Conservation (phyloP, 2,113 vertebrate species). For the Carettochelys insculpta region DNA sequence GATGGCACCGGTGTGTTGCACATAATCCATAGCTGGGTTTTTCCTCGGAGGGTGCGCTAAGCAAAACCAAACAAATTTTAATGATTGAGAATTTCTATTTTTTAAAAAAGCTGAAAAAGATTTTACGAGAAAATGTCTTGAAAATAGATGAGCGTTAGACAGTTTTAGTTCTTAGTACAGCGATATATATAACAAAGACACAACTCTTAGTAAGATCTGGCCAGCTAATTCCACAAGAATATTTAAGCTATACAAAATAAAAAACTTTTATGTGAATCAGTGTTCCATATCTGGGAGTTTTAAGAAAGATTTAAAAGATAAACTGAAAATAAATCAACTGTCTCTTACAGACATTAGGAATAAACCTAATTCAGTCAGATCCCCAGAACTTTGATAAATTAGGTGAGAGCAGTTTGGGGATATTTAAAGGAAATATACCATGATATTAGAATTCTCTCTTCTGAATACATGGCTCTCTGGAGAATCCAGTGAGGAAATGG, state of each 20-base stretch:
- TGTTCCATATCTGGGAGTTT: not conserved
- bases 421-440: not conserved
- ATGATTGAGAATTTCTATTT: not conserved
- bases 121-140: not conserved
- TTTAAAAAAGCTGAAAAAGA: not conserved
- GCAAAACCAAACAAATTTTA: not conserved
- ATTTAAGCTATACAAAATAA: too few species aligned
- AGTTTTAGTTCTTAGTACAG: not conserved
- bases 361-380: not conserved
- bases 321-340: not conserved
- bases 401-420: not conserved
- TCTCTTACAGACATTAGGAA: not conserved
- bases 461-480: not conserved
- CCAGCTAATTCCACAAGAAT: not conserved
- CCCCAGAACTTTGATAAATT: not conserved
- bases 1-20: not conserved
- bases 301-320: slow-evolving; percentile 2
- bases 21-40: not conserved
- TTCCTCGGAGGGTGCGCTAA: not conserved
- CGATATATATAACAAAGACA: not conserved
- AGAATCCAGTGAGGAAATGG: not conserved
- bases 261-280: not conserved
- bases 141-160: not conserved
- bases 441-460: not conserved
- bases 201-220: not conserved